Conservation (phyloP, 1,140 invertebrate species). For the Lordiphosa stackelbergi region DNA sequence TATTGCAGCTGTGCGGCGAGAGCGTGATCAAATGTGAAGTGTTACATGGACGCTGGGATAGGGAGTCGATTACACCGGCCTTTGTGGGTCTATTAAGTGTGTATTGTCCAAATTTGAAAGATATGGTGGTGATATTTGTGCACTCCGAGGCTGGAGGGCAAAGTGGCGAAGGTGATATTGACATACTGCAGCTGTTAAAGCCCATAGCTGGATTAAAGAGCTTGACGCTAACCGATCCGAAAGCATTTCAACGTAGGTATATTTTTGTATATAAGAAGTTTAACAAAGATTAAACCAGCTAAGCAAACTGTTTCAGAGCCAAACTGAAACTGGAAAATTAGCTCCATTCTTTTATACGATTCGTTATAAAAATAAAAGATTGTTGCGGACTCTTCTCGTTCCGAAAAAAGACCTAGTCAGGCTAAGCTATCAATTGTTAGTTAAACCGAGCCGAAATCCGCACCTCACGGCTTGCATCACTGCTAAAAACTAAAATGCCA, state of each 20-base stretch:
- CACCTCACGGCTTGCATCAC: too few species aligned
- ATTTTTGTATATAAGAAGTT: too few species aligned
- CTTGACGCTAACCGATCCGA: slow-evolving; percentile 53
- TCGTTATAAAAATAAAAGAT: too few species aligned
- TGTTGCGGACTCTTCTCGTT: too few species aligned
- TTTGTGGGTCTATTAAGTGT: slow-evolving; percentile 32
- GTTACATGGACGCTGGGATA: slow-evolving; percentile 49
- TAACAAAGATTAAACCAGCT: too few species aligned
- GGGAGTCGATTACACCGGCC: slow-evolving; percentile 28
- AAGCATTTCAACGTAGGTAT: slow-evolving; percentile 24
- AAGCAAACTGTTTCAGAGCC: too few species aligned
- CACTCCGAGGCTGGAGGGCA: slow-evolving; percentile 18
- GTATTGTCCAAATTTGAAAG: slow-evolving; percentile 35
- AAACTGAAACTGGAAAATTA: too few species aligned
- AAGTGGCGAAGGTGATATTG: slow-evolving; percentile 1
- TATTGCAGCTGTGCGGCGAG: slow-evolving; percentile 37
- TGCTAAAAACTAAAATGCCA: too few species aligned
- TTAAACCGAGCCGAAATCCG: too few species aligned
- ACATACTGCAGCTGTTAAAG: slow-evolving; percentile 30
- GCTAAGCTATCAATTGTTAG: too few species aligned
- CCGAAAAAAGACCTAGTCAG: too few species aligned
- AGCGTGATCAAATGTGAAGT: slow-evolving; percentile 44
- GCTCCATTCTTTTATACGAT: too few species aligned
- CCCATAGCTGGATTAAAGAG: slow-evolving; percentile 27
- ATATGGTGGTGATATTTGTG: slow-evolving; percentile 48